Conservation (phyloP, 35 echinoderm and acorn worm species). For the Ophiothrix spiculata region DNA sequence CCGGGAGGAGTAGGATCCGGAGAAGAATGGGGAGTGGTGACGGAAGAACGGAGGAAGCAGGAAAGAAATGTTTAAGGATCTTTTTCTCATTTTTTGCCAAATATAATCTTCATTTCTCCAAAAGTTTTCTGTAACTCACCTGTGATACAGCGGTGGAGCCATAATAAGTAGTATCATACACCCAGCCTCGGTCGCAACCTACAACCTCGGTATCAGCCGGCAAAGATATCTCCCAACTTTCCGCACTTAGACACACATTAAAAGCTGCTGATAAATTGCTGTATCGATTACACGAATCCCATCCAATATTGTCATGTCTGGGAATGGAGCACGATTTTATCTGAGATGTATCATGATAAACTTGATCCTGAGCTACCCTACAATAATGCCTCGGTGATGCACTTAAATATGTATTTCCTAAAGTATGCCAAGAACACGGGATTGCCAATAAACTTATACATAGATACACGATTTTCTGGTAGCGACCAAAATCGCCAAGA, state of each 20-base stretch:
- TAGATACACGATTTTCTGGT: constrained; percentile 56
- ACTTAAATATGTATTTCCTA: constrained; percentile 49
- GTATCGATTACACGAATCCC: constrained; percentile 13
- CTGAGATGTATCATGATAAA: neutral
- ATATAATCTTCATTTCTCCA: too few species aligned
- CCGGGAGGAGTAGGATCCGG: too few species aligned
- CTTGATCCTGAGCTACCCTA: constrained; percentile 9
- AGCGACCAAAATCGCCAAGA: constrained; percentile 72
- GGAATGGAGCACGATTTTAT: neutral
- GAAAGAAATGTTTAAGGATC: too few species aligned
- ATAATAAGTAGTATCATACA: constrained; percentile 19
- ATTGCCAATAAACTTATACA: constrained; percentile 49
- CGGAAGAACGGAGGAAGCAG: too few species aligned
- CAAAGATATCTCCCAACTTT: neutral
- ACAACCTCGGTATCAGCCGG: neutral
- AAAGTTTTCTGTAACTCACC: too few species aligned
- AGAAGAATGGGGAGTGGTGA: too few species aligned
- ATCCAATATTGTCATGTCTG: neutral
- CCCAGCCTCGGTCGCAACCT: constrained; percentile 31
- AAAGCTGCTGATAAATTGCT: neutral
- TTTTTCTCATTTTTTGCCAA: too few species aligned
- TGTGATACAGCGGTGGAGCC: neutral
- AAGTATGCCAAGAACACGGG: constrained; percentile 35
- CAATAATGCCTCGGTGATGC: constrained; percentile 52
- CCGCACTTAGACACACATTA: neutral